A percentile compares a stretch with the other conserved stretches of the same genome.
Evolutionary conservation across 2,888 invertebrate species (phyloP).

Genomic region (Chironomus riparius): DNA sequence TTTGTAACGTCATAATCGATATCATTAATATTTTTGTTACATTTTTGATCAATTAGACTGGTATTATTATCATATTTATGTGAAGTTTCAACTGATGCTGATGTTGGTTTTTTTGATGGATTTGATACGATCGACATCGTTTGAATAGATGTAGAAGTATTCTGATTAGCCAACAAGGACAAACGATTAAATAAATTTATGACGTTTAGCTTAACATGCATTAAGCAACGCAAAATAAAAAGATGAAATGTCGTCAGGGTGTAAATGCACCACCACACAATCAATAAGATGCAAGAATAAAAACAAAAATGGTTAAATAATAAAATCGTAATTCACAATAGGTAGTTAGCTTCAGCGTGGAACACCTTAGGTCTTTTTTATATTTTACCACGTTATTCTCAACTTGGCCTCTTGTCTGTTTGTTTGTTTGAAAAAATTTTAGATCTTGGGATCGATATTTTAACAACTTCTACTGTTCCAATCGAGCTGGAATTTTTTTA

Average conservation of each 20-base stretch:
- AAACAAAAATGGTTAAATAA: conserved; percentile 20
- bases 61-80: too few species aligned
- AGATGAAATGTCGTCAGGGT: conserved; percentile 4
- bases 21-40: too few species aligned
- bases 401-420: too few species aligned
- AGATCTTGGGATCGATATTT: too few species aligned
- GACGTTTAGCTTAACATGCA: conserved; percentile 26
- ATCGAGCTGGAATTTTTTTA: too few species aligned
- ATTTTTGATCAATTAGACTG: too few species aligned
- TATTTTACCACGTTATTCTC: too few species aligned
- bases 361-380: too few species aligned
- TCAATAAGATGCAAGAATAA: conserved; percentile 5
- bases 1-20: too few species aligned
- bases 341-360: too few species aligned
- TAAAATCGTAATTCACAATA: background rate
- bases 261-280: conserved; percentile 7
- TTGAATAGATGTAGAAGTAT: background rate
- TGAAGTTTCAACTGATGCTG: background rate
- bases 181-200: conserved; percentile 26
- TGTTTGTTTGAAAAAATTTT: too few species aligned
- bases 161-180: conserved; percentile 21
- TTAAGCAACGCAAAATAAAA: conserved; percentile 23
- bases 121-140: background rate
- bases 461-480: too few species aligned
- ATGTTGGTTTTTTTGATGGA: background rate